Base-by-base conservation (phyloP, 2,888 invertebrate species). In the Priocnemis perturbator region DNA sequence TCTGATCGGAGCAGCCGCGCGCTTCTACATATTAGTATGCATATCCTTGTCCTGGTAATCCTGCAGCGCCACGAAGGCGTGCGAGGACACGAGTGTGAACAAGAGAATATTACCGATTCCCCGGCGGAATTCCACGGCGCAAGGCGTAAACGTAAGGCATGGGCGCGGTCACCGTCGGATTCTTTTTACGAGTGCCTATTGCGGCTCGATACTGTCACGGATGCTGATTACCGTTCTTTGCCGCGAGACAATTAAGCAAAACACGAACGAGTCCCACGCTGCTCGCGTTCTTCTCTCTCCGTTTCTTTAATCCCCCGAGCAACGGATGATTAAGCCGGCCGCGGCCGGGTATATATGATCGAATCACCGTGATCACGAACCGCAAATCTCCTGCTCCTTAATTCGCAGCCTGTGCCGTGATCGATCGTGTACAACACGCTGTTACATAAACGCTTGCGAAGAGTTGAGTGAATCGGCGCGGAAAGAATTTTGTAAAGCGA, bases 151-250 rank as follows among this genome's bases (percentile, higher is more conserved):
- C n/a, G 64, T 47, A 45, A 15, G 17, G 23, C n/a, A 57, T 60
- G 48, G 71, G 69, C 45, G 71, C 48, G 69, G 65, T 65, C 61
- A 2, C 11, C 1, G 11, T 1, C 2, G 37, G n/a, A 19, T 50
- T 50, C 50, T 50, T 50, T 50, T 50, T 50, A 17, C 14, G 37
- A 37, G 3, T 50, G n/a, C 50, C 50, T 50, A 4, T 50, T 50
- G 50, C 50, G 50, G 50, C 50, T 17, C 50, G 50, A 19, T 50
- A 19, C 50, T 19, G 50, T 19, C 50, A 50, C 50, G 17, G 19
- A 50, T 9, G 19, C n/a, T 17, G 50, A 50, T 50, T 50, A 50
- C 50, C 50, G 50, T 19, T 50, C 50, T n/a, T 50, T n/a, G n/a
- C 50, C 50, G n/a, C 17, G 50, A 37, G 17, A 50, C 50, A 50